phyloP scores from a whole-genome alignment of 2,888 invertebrate species.

The Oasisia sp. region DNA sequence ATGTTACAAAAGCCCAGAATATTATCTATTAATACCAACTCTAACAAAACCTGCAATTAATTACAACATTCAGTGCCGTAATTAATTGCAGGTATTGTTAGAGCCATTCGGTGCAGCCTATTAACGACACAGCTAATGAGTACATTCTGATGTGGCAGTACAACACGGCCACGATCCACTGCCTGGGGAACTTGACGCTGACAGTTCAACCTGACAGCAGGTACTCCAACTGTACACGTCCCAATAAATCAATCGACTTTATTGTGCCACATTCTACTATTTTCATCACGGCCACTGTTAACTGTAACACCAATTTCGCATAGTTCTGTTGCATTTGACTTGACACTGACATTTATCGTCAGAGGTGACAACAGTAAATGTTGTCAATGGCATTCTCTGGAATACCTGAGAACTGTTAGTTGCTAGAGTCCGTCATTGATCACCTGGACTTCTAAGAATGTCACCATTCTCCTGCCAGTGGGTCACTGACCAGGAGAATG shows the following conservation, averaged over 20 bases:
- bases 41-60: too few relatives aligned
- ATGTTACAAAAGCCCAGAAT: too few relatives aligned
- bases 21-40: too few relatives aligned
- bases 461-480: background rate
- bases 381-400: background rate
- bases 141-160: background rate
- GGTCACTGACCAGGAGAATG: background rate
- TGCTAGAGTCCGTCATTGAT: background rate
- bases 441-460: background rate
- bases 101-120: too few relatives aligned
- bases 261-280: too few relatives aligned
- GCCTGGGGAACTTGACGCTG: background rate
- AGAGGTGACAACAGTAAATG: conserved; percentile 5
- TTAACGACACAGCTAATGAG: background rate
- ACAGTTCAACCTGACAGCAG: background rate
- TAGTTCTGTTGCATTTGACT: background rate
- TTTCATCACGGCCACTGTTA: too few relatives aligned
- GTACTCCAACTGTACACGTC: background rate
- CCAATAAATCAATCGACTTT: too few relatives aligned
- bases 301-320: background rate
- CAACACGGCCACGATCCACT: background rate
- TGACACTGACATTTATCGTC: background rate
- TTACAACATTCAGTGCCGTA: too few relatives aligned
- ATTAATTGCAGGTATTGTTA: too few relatives aligned
- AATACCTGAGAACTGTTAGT: background rate